phyloP scores from a whole-genome alignment of 1,140 invertebrate species.

The Streblospio benedicti region DNA sequence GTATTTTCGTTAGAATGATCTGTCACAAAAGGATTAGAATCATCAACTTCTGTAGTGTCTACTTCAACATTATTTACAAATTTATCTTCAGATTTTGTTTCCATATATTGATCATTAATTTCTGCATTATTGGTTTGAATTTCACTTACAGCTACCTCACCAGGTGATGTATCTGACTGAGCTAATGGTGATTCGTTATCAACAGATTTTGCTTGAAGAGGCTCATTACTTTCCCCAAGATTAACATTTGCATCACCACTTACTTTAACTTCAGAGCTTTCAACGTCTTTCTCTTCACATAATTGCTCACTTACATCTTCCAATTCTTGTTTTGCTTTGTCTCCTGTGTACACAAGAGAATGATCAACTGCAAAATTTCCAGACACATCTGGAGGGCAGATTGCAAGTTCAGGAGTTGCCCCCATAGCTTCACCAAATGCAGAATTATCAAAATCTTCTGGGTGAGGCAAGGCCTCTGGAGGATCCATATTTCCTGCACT shows the following conservation, averaged over 20 bases:
- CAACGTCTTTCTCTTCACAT: slow-evolving; percentile 21
- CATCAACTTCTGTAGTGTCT: not conserved
- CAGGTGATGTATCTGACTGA: not conserved
- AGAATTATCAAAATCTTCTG: slow-evolving; percentile 16
- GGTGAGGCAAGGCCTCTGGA: slow-evolving; percentile 23
- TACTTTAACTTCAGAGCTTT: slow-evolving; percentile 10
- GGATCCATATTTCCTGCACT: slow-evolving; percentile 11
- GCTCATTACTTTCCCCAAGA: slow-evolving; percentile 11
- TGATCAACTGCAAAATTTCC: no score
- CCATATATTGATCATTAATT: not conserved
- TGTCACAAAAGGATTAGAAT: not conserved
- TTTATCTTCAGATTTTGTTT: not conserved
- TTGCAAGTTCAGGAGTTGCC: no score
- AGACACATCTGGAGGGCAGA: no score
- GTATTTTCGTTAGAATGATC: not conserved
- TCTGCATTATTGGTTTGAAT: not conserved
- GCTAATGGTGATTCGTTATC: slow-evolving; percentile 1
- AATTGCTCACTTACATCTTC: no score
- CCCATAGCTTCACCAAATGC: slow-evolving; percentile 14
- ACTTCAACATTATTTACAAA: not conserved
- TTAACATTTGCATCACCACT: slow-evolving; percentile 26
- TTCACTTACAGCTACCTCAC: not conserved
- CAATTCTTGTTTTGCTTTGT: no score
- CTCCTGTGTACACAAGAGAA: no score
- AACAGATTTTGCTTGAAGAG: slow-evolving; percentile 11